Percentiles rank a stretch among this genome's conserved stretches.
Conservation (phyloP, 2,888 invertebrate genomes). For the Capitulum mitella region DNA sequence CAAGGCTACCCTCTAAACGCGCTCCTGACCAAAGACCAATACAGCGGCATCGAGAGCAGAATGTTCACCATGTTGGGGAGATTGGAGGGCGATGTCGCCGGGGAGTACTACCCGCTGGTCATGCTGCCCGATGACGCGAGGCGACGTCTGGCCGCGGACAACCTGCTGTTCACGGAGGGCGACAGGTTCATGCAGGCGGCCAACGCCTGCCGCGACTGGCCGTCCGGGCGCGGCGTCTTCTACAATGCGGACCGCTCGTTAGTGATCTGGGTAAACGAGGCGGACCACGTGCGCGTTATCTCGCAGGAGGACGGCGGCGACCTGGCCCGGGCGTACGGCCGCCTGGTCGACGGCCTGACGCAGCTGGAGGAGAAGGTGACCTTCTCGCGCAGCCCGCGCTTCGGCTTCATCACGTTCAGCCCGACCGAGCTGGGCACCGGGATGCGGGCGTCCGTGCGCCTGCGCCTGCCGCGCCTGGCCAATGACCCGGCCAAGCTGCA, state of each 20-base stretch:
- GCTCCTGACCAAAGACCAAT: constrained; percentile 50
- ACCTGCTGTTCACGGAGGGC: constrained; percentile 96
- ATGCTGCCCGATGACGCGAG: constrained; percentile 93
- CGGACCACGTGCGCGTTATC: constrained; percentile 79
- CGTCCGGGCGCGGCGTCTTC: constrained; percentile 84
- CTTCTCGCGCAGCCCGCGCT: constrained; percentile 64
- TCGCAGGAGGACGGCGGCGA: constrained; percentile 64
- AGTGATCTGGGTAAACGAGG: constrained; percentile 84
- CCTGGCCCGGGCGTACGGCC: constrained; percentile 67
- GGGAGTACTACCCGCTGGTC: constrained; percentile 87
- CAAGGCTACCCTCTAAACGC: constrained; percentile 94
- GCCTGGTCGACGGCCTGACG: constrained; percentile 57
- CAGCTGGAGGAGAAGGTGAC: constrained; percentile 47
- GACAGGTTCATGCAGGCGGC: constrained; percentile 49
- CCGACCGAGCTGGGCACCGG: constrained; percentile 82
- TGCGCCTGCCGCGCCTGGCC: constrained; percentile 57
- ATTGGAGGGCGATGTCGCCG: constrained; percentile 81
- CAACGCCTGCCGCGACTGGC: constrained; percentile 60
- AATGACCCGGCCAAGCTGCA: constrained; percentile 63
- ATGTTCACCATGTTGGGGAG: constrained; percentile 40
- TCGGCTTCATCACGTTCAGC: constrained; percentile 76
- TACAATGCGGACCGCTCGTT: constrained; percentile 67
- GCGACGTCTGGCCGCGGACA: constrained; percentile 92
- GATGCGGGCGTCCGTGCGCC: constrained; percentile 48
- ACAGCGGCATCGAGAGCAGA: constrained; percentile 43